Evolutionary conservation across 2,113 vertebrate genomes (phyloP), one percentile per base, ranked within the genome.

Genomic region (Crotalus helleri): DNA sequence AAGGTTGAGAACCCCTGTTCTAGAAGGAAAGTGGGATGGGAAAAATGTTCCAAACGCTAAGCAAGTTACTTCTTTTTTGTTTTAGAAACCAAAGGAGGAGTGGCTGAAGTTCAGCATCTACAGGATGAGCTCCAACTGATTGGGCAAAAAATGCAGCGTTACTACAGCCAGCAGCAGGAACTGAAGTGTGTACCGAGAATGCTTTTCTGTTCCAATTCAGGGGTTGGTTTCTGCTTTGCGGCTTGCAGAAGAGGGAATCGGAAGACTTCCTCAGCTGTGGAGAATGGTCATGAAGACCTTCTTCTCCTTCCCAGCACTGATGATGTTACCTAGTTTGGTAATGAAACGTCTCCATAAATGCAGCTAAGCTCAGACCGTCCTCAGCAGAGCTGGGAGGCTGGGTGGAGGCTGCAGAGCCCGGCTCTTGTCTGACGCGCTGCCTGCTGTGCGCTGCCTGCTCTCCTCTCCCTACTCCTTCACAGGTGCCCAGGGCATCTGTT

Each of bases 101-200:
- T 46, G 94, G 61, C 85, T 93, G 51, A 90, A 49, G 21, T 44
- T 11, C 29, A 86, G n/a, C 93, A 86, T 85, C 95, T 99, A 74
- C 98, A 97, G 57, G 96, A 59, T 12, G 99, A 99, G 93, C 98
- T 99, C 9, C 95, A 74, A 33, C 94, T 91, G 69, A 99, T 99
- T 92, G 97, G 97, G 92, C 95, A 96, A 94, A 98, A 98, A 89
- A 97, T 99, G 98, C 97, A 97, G 91, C 96, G 95, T 92, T 99
- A 98, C 96, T 98, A 98, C 92, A 97, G 96, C 93, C 97, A 97
- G 91, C 98, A 98, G 96, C 98, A 98, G 94, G 98, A 98, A 94
- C 98, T 99, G n/a, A 94, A 95, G 99, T 99, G 49, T 51, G 96
- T 89, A 85, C 9, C 24, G 13, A 61, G 19, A 5, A 44, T 87